A percentile compares a stretch with the other conserved stretches of the same genome.
Conservation (phyloP, 2,888 invertebrate species). For the Spodoptera picta region DNA sequence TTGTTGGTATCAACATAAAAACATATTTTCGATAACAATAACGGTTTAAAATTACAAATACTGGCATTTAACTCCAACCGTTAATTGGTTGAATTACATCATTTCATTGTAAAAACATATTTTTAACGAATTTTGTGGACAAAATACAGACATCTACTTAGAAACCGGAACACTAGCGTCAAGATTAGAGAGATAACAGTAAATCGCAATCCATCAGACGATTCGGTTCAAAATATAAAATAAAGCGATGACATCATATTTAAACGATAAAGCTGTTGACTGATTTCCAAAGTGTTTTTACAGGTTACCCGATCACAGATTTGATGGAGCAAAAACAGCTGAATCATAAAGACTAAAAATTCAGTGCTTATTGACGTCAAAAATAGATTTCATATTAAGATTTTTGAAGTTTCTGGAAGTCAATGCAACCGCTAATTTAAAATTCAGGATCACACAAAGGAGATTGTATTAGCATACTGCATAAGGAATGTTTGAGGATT, state of each 20-base stretch:
- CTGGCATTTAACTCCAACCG: slow-evolving; percentile 27
- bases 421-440: too few species aligned
- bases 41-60: slow-evolving; percentile 11
- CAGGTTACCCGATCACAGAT: background rate
- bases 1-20: slow-evolving; percentile 10
- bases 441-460: too few species aligned
- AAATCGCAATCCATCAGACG: slow-evolving; percentile 15
- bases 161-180: slow-evolving; percentile 25
- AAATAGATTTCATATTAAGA: too few species aligned
- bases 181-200: slow-evolving; percentile 35
- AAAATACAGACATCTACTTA: slow-evolving; percentile 1
- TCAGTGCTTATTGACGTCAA: too few species aligned
- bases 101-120: slow-evolving; percentile 2
- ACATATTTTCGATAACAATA: slow-evolving; percentile 14
- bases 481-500: too few species aligned
- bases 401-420: too few species aligned
- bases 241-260: slow-evolving; percentile 34
- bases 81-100: background rate
- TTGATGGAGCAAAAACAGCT: background rate
- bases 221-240: slow-evolving; percentile 34
- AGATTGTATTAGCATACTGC: too few species aligned
- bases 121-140: background rate
- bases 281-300: slow-evolving; percentile 9
- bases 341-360: too few species aligned
- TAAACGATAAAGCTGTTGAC: slow-evolving; percentile 3